Conservation (phyloP, 2,888 invertebrate species). For the Lepidocyrtinus sp. region DNA sequence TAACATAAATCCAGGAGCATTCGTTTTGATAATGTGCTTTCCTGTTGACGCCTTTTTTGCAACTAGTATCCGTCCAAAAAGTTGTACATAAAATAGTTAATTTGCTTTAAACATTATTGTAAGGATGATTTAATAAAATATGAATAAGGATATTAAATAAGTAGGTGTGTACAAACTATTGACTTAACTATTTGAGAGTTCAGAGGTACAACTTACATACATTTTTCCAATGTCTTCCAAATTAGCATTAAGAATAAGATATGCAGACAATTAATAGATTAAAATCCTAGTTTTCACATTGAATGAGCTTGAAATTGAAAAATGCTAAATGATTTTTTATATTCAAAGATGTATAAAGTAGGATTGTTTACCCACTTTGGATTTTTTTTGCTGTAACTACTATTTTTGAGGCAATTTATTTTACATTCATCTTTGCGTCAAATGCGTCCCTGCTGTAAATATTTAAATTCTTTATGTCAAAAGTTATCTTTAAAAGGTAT, state of each 20-base stretch:
- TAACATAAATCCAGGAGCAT: background rate
- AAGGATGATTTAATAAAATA: background rate
- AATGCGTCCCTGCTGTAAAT: background rate
- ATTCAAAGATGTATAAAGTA: background rate
- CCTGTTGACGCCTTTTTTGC: background rate
- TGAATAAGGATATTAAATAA: no score
- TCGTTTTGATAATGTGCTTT: background rate
- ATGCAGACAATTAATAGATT: background rate
- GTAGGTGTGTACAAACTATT: no score
- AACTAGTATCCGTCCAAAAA: constrained; percentile 18
- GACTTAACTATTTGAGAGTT: no score
- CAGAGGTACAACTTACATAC: background rate
- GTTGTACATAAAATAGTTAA: background rate
- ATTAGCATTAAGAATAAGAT: background rate
- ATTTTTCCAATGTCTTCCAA: constrained; percentile 15
- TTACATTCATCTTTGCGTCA: background rate
- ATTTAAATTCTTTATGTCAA: background rate
- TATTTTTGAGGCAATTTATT: background rate
- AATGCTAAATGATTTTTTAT: constrained; percentile 3
- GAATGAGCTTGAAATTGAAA: background rate
- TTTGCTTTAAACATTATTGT: background rate
- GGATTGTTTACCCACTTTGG: no score
- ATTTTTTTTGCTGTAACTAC: background rate
- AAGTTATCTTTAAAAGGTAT: background rate
- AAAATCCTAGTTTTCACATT: background rate